phyloP scores from a whole-genome alignment of 2,797 vertebrate genomes.

The Paramormyrops hopkinsi region DNA sequence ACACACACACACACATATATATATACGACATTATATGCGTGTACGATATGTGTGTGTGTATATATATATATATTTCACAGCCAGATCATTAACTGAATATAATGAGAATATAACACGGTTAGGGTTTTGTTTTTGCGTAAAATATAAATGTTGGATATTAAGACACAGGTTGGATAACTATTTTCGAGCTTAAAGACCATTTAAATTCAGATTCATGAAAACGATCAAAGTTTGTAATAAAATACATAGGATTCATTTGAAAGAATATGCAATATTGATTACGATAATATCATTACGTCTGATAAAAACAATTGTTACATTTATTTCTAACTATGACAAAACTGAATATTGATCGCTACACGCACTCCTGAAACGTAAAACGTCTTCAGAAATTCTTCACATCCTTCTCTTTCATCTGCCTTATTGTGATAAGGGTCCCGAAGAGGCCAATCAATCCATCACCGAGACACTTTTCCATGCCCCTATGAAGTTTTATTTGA shows the following conservation, averaged over 20 bases:
- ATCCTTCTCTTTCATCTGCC: constrained; percentile 2
- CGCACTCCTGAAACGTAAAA: neutral
- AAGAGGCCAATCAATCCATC: constrained; percentile 34
- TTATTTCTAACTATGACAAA: neutral
- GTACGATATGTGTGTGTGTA: too few species aligned
- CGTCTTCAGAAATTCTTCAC: neutral
- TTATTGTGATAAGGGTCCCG: constrained; percentile 26
- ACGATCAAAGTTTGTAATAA: neutral
- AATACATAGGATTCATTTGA: neutral
- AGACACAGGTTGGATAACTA: neutral
- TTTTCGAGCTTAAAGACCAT: neutral
- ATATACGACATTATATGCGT: too few species aligned
- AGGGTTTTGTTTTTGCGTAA: neutral
- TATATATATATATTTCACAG: neutral
- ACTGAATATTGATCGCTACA: neutral
- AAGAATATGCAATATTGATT: neutral
- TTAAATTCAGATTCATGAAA: neutral
- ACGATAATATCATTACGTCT: neutral
- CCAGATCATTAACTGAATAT: neutral
- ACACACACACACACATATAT: too few species aligned
- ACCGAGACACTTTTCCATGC: constrained; percentile 20
- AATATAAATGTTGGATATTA: neutral
- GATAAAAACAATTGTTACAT: neutral
- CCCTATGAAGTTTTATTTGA: constrained; percentile 34
- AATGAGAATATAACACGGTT: neutral